Evolutionary conservation across 2,113 vertebrate species (phyloP).

Genomic region (Gulo gulo): DNA sequence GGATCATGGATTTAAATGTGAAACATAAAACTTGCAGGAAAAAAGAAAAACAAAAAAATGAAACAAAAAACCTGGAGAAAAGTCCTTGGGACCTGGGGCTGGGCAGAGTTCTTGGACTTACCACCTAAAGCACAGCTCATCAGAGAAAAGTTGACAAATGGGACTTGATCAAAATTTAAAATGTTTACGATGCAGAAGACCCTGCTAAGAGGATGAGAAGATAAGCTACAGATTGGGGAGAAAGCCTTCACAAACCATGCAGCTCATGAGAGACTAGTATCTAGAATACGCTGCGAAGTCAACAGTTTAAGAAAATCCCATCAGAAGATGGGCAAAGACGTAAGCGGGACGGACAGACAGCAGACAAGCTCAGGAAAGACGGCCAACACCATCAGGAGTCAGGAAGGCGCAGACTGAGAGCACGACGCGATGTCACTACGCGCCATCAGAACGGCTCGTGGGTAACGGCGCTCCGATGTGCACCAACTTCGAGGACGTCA

Average conservation of each 20-base stretch:
- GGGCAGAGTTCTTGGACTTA: neutral
- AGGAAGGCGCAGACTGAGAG: neutral
- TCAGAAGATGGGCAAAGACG: neutral
- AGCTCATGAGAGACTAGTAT: neutral
- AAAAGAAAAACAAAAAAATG: neutral
- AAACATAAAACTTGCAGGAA: neutral
- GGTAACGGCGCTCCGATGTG: rapidly evolving
- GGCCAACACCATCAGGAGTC: neutral
- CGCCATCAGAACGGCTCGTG: neutral
- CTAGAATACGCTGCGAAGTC: neutral
- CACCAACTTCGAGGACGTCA: rapidly evolving
- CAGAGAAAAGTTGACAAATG: neutral
- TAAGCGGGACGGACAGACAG: neutral
- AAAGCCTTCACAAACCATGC: neutral
- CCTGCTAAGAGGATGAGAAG: neutral
- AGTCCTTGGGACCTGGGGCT: neutral
- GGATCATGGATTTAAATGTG: neutral
- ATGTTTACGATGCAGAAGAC: neutral
- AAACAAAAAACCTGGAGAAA: neutral
- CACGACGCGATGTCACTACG: rapidly evolving
- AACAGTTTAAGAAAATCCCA: neutral
- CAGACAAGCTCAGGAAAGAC: neutral
- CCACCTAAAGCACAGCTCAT: neutral
- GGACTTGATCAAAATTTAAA: neutral
- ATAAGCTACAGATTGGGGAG: neutral